Evolutionary conservation across 2,888 invertebrate species (phyloP).

Genomic region (Pseudococcus jackbeardsleyi): DNA sequence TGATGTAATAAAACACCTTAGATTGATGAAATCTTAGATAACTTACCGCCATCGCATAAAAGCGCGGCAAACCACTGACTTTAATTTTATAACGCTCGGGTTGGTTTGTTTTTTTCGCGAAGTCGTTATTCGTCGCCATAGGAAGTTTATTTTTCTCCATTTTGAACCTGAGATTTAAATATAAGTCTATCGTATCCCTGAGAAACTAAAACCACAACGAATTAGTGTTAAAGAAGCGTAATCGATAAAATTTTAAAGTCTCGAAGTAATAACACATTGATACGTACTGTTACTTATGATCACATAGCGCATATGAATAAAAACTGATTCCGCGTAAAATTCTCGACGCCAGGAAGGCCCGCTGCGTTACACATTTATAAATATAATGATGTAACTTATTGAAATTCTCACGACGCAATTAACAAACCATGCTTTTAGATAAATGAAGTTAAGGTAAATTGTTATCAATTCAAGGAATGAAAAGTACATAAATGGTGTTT

Average conservation of each 20-base stretch:
- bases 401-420: slow-evolving; percentile 38
- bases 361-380: neutral
- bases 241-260: neutral
- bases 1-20: neutral
- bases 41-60: slow-evolving; percentile 70
- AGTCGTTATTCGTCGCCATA: slow-evolving; percentile 36
- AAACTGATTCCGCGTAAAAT: neutral
- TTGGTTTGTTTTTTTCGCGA: slow-evolving; percentile 51
- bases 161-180: slow-evolving; percentile 3
- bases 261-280: neutral
- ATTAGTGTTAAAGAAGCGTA: neutral
- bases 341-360: neutral
- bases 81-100: slow-evolving; percentile 69
- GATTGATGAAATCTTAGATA: neutral
- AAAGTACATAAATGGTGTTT: neutral
- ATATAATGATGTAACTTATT: slow-evolving; percentile 21
- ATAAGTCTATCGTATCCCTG: neutral
- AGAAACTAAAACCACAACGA: neutral
- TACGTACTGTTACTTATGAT: slow-evolving; percentile 11
- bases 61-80: slow-evolving; percentile 71
- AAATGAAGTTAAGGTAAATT: neutral
- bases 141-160: slow-evolving; percentile 15
- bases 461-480: slow-evolving; percentile 12
- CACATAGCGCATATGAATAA: neutral
- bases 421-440: slow-evolving; percentile 37